Percentiles rank a stretch among this genome's conserved stretches.
phyloP scores from a whole-genome alignment of 64 coral and sea anemone species.

The Actinia equina region DNA sequence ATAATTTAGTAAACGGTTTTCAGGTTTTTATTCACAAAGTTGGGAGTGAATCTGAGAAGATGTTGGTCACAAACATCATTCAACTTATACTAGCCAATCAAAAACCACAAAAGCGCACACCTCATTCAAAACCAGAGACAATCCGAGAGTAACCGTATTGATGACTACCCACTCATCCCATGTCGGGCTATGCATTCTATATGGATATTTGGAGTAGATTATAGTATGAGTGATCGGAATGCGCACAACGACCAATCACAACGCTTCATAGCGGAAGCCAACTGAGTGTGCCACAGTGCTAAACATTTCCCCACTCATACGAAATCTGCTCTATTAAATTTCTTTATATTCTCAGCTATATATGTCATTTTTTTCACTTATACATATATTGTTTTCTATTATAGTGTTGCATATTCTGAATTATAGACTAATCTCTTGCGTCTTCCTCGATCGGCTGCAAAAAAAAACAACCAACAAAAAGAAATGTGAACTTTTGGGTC shows the following conservation, averaged over 20 bases:
- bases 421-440: slow-evolving; percentile 63
- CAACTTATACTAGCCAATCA: too few species aligned
- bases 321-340: not conserved
- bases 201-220: too few species aligned
- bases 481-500: not conserved
- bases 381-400: not conserved
- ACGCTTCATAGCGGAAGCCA: not conserved
- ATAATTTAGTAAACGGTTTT: too few species aligned
- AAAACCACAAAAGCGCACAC: too few species aligned
- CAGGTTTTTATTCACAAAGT: too few species aligned
- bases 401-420: slow-evolving; percentile 64
- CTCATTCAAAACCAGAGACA: too few species aligned
- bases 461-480: slow-evolving; percentile 9
- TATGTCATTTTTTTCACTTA: not conserved
- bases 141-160: too few species aligned
- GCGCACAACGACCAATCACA: not conserved
- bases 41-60: too few species aligned
- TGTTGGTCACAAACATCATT: too few species aligned
- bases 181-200: too few species aligned
- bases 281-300: not conserved
- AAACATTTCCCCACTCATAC: not conserved
- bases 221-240: not conserved
- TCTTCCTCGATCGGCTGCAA: slow-evolving; percentile 40
- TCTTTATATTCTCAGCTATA: not conserved
- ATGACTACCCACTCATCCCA: too few species aligned